Conservation (phyloP, 2,113 vertebrate genomes). For the Syrmaticus mikado region DNA sequence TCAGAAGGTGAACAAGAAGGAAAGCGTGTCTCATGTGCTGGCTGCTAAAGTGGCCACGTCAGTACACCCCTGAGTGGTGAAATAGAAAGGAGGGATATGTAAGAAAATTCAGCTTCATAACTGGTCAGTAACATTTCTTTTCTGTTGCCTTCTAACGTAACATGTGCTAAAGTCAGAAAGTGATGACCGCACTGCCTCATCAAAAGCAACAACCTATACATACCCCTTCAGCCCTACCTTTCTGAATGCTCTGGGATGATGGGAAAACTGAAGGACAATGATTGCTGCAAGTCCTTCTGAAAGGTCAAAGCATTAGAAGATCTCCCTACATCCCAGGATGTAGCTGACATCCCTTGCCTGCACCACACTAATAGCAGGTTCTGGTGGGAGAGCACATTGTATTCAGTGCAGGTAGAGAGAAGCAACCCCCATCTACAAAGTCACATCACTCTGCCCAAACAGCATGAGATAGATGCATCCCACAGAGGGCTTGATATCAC, state of each 20-base stretch:
- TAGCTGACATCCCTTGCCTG: not conserved
- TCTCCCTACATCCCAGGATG: no score
- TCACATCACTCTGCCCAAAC: not conserved
- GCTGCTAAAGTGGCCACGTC: not conserved
- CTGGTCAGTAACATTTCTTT: not conserved
- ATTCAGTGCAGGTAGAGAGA: not conserved
- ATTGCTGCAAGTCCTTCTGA: not conserved
- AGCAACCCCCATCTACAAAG: not conserved
- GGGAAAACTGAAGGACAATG: not conserved
- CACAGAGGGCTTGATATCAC: not conserved
- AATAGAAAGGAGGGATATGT: not conserved
- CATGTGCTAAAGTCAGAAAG: not conserved
- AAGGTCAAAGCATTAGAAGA: not conserved
- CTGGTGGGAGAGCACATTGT: not conserved
- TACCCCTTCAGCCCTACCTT: not conserved
- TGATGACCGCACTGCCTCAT: rapidly evolving
- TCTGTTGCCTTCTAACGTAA: not conserved
- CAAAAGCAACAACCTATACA: not conserved
- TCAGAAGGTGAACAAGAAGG: not conserved
- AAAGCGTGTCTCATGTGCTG: not conserved
- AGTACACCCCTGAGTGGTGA: not conserved
- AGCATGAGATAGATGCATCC: not conserved
- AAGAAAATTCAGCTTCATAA: not conserved
- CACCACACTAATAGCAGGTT: not conserved
- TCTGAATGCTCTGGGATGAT: not conserved